phyloP scores from a whole-genome alignment of 2,113 vertebrate species.

The Herpetotheres cachinnans region DNA sequence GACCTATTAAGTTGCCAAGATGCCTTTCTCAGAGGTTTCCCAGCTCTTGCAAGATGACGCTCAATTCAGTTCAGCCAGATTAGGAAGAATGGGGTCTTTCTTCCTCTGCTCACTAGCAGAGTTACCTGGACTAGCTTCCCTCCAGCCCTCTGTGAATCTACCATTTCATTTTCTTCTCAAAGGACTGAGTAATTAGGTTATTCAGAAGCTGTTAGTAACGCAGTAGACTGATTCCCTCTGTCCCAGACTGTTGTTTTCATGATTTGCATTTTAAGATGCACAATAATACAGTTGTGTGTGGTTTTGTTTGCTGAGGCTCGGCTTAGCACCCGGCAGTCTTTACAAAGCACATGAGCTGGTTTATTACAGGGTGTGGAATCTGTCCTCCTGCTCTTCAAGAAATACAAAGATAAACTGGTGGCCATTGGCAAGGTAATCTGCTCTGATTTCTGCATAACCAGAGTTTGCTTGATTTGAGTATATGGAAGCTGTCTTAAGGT shows the following conservation, averaged over 20 bases:
- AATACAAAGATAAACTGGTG: slow-evolving; percentile 50
- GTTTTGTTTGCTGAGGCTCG: not conserved
- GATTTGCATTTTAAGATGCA: not conserved
- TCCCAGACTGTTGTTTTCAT: not conserved
- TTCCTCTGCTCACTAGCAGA: not conserved
- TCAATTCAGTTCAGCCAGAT: not conserved
- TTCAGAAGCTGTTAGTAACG: not conserved
- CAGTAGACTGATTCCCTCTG: not conserved
- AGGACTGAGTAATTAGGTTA: not conserved
- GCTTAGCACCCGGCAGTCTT: not conserved
- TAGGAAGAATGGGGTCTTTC: not conserved
- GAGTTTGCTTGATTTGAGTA: not conserved
- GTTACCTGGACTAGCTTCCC: not conserved
- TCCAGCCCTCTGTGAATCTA: not conserved
- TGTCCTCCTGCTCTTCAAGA: slow-evolving; percentile 50
- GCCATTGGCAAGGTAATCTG: slow-evolving; percentile 50
- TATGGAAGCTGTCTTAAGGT: not conserved
- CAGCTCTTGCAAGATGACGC: not conserved
- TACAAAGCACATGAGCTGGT: not conserved
- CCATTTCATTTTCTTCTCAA: not conserved
- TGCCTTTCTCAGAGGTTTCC: not conserved
- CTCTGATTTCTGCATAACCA: not conserved
- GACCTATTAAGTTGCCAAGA: not conserved
- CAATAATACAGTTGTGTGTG: not conserved
- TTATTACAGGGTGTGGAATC: slow-evolving; percentile 63